Conservation (phyloP, 2,797 vertebrate genomes). For the Cossypha niveicapilla region DNA sequence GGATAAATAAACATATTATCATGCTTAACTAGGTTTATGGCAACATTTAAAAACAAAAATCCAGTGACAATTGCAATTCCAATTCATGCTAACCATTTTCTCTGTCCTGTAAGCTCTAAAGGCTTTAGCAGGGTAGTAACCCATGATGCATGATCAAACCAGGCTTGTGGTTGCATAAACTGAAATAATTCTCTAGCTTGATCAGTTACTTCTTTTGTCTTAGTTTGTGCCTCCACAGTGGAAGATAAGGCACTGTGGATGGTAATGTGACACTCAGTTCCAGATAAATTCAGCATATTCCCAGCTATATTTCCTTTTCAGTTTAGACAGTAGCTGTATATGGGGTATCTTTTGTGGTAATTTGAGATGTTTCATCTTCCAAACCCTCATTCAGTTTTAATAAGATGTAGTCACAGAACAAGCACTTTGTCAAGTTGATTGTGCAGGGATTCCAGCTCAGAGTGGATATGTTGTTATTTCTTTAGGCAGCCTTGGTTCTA, state of each 20-base stretch:
- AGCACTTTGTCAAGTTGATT: background rate
- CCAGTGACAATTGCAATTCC: background rate
- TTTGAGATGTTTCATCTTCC: background rate
- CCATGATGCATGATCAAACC: background rate
- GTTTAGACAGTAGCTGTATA: background rate
- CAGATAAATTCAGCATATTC: background rate
- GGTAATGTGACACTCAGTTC: rapidly evolving
- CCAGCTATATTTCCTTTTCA: background rate
- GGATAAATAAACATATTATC: background rate
- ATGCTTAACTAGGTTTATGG: background rate
- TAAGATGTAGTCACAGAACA: rapidly evolving
- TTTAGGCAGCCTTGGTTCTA: background rate
- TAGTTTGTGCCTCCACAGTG: background rate
- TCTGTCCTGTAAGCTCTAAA: background rate
- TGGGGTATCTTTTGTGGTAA: background rate
- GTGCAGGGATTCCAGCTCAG: background rate
- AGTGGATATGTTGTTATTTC: background rate
- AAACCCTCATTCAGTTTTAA: background rate
- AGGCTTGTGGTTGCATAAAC: background rate
- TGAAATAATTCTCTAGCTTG: background rate
- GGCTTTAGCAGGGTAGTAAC: background rate
- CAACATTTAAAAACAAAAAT: background rate
- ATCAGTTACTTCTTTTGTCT: background rate
- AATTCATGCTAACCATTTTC: background rate
- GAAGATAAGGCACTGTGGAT: background rate